These are phyloP conservation scores for Cerceris ruficornis DNA, from an alignment of 2,888 invertebrate genomes.

Conservation along the genomic window DNA sequence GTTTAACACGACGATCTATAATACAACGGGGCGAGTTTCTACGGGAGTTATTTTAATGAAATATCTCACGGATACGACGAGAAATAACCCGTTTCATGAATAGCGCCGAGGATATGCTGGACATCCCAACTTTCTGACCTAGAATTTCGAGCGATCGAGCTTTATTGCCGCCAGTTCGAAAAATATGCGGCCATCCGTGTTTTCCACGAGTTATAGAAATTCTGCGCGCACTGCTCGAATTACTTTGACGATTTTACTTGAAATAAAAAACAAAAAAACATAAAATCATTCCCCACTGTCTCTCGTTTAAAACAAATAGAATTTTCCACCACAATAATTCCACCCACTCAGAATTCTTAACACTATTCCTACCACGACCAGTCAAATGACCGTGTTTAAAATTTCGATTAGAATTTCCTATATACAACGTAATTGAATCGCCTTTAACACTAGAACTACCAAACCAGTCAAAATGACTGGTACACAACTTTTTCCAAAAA, in stretches of 20 bases:
- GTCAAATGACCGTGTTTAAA: too few relatives aligned
- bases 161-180: slow-evolving; percentile 21
- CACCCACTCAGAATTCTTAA: too few relatives aligned
- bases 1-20: not conserved
- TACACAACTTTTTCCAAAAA: too few relatives aligned
- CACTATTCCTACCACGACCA: too few relatives aligned
- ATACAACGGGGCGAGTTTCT: not conserved
- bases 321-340: too few relatives aligned
- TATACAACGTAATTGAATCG: too few relatives aligned
- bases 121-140: slow-evolving; percentile 24
- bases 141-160: slow-evolving; percentile 35
- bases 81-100: slow-evolving; percentile 23
- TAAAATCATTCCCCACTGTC: not conserved
- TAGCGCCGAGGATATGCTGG: slow-evolving; percentile 5
- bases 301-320: not conserved
- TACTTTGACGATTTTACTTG: not conserved
- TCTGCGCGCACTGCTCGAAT: slow-evolving; percentile 3
- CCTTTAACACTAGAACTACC: too few relatives aligned
- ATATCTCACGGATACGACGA: not conserved
- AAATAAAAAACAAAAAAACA: not conserved
- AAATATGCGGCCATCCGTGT: slow-evolving; percentile 10
- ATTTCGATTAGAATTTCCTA: too few relatives aligned
- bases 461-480: too few relatives aligned
- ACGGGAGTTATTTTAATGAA: slow-evolving; percentile 1
- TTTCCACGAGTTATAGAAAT: not conserved